A percentile compares a stretch with the other conserved stretches of the same genome.
These are phyloP conservation scores for Cryptomyrus ogoouensis DNA, from an alignment of 2,113 vertebrate genomes.

Conservation along the genomic window DNA sequence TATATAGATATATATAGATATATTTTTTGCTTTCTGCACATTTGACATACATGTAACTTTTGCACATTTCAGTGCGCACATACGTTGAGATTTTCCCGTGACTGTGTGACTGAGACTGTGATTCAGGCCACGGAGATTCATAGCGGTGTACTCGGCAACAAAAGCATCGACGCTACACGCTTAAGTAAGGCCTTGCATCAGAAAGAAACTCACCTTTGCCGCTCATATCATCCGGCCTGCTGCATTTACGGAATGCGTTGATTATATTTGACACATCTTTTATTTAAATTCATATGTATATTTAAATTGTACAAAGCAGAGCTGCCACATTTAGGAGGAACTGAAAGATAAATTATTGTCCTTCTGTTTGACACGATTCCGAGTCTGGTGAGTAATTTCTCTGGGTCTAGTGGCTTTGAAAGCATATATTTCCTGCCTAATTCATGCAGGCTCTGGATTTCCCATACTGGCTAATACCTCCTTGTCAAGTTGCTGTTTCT, in stretches of 20 bases:
- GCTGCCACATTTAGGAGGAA: not conserved
- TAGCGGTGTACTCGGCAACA: no score
- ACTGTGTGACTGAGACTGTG: not conserved
- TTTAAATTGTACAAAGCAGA: not conserved
- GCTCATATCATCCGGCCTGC: not conserved
- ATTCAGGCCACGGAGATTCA: not conserved
- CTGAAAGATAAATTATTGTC: conserved; percentile 3
- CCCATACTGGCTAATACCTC: not conserved
- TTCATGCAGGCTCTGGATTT: not conserved
- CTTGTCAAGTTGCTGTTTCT: not conserved
- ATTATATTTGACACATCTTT: not conserved
- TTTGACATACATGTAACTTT: not conserved
- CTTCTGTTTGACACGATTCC: not conserved
- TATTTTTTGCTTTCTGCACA: not conserved
- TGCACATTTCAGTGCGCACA: not conserved
- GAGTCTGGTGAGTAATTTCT: not conserved
- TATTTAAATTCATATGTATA: not conserved
- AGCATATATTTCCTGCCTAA: not conserved
- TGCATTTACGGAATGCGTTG: not conserved
- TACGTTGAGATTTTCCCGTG: not conserved
- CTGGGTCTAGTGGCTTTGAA: not conserved
- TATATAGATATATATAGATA: not conserved
- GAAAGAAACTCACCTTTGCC: not conserved
- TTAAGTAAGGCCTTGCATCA: not conserved
- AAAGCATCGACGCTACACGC: not conserved